Evolutionary conservation across 1,140 invertebrate genomes (phyloP).

Genomic region (Lordiphosa stackelbergi): DNA sequence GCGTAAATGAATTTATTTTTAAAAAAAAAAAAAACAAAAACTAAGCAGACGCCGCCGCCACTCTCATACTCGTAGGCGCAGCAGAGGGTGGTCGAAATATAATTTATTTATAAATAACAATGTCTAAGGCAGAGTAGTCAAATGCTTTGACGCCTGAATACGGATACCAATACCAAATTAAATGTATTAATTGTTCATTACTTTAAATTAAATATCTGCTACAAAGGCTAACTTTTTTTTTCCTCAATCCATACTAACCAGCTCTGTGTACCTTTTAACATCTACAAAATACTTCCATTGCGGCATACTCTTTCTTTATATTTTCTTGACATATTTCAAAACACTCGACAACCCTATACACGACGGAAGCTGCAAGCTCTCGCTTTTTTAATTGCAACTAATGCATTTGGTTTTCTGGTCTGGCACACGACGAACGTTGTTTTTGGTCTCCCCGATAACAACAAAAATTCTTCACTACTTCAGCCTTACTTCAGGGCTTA

Average conservation of each 20-base stretch:
- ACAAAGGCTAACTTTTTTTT: no score
- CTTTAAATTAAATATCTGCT: no score
- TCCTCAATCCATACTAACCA: no score
- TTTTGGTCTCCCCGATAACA: conserved; percentile 42
- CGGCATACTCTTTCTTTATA: conserved; percentile 11
- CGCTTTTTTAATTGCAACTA: conserved; percentile 29
- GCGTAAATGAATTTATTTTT: conserved; percentile 71
- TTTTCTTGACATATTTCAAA: neutral
- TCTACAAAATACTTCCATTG: neutral
- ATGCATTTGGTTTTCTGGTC: conserved; percentile 71
- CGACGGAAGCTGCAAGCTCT: conserved; percentile 13
- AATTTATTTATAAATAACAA: conserved; percentile 57
- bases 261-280: no score
- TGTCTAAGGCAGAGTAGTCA: conserved; percentile 37
- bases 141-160: neutral
- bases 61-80: no score
- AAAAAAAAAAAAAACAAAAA: conserved; percentile 5
- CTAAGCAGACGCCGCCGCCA: no score
- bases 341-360: conserved; percentile 33
- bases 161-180: no score
- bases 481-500: conserved; percentile 44
- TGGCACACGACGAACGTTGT: conserved; percentile 68
- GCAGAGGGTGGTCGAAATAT: neutral
- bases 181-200: no score
- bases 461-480: conserved; percentile 47